Evolutionary conservation across 1,140 invertebrate species (phyloP).

Genomic region (Ceratina calcarata): DNA sequence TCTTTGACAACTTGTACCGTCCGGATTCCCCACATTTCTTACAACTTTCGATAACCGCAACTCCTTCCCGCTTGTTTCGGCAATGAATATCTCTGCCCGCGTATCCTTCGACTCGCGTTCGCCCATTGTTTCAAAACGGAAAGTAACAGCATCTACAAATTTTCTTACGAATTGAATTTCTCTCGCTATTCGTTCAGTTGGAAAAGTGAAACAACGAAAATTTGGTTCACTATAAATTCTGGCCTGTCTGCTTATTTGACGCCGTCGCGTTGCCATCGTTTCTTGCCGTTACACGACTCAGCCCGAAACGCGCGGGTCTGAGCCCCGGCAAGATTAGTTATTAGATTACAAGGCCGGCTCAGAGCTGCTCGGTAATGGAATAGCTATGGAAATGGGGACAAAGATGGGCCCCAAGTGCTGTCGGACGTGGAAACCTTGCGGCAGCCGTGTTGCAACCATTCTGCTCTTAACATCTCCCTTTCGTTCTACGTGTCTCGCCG

Average conservation of each 20-base stretch:
- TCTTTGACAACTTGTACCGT: neutral
- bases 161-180: too few relatives aligned
- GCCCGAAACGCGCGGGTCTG: constrained; percentile 2
- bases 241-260: constrained; percentile 55
- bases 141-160: neutral
- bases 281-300: constrained; percentile 16
- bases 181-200: too few relatives aligned
- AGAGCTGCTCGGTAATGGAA: constrained; percentile 47
- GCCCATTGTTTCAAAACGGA: neutral
- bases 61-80: neutral
- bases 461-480: too few relatives aligned
- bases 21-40: neutral
- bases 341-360: constrained; percentile 59
- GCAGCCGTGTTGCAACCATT: constrained; percentile 12
- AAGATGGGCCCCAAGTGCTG: constrained; percentile 41
- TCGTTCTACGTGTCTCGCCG: too few relatives aligned
- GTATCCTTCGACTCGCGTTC: neutral
- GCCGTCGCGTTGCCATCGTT: neutral
- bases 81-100: neutral
- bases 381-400: constrained; percentile 59
- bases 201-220: constrained; percentile 10
- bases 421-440: constrained; percentile 37
- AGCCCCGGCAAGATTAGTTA: constrained; percentile 60
- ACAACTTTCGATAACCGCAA: constrained; percentile 1
- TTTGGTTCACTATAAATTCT: constrained; percentile 60